Evolutionary conservation across 2,888 invertebrate genomes (phyloP).

Genomic region (Netelia inedita): DNA sequence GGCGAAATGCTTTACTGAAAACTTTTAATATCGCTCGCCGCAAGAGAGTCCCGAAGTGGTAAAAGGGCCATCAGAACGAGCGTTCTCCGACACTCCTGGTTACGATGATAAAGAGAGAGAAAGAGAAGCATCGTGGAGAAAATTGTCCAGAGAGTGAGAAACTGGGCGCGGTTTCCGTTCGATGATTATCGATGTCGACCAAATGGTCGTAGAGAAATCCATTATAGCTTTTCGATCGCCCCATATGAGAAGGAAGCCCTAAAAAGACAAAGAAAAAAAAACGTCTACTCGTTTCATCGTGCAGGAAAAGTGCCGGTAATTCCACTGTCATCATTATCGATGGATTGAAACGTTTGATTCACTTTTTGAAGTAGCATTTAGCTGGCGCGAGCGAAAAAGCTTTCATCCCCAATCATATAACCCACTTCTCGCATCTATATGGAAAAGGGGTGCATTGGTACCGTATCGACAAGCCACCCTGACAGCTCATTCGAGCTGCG

Average conservation of each 20-base stretch:
- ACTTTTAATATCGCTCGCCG: conserved; percentile 59
- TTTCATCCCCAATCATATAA: conserved; percentile 21
- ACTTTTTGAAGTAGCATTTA: conserved; percentile 31
- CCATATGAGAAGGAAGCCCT: too few species aligned
- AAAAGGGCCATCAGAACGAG: conserved; percentile 48
- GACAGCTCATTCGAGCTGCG: conserved; percentile 49
- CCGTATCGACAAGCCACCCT: conserved; percentile 45
- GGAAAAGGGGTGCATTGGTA: conserved; percentile 10
- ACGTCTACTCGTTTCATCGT: neutral
- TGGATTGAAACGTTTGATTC: conserved; percentile 29
- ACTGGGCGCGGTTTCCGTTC: conserved; percentile 30
- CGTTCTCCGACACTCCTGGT: conserved; percentile 53
- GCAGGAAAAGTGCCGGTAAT: conserved; percentile 1
- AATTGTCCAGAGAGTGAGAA: conserved; percentile 24
- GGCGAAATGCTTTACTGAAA: conserved; percentile 50
- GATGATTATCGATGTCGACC: conserved; percentile 30
- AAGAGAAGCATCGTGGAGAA: conserved; percentile 14
- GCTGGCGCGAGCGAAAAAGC: conserved; percentile 26
- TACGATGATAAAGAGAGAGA: conserved; percentile 35
- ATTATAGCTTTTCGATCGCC: conserved; percentile 30
- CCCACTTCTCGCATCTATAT: neutral
- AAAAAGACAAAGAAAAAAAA: neutral
- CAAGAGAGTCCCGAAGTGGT: conserved; percentile 4
- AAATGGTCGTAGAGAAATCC: conserved; percentile 20
- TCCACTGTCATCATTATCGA: conserved; percentile 39